Base-by-base conservation (phyloP, 2,797 vertebrate genomes). In the Pseudotriccus pelzelni region DNA sequence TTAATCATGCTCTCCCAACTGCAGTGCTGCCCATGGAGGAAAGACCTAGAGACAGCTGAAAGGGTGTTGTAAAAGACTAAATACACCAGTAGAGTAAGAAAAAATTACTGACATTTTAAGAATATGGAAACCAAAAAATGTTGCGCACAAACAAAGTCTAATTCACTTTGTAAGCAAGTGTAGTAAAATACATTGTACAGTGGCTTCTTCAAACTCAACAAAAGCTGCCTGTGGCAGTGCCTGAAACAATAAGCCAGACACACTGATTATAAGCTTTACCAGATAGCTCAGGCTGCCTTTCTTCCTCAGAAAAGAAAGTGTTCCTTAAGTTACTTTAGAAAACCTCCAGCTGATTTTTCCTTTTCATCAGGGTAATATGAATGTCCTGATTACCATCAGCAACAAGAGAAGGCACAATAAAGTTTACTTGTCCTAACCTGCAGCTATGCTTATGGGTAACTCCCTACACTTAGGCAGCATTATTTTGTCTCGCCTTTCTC, bases 391-490 rank as follows among this genome's bases (percentile, higher is more conserved):
- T 96, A 89, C 63, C 77, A 94, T 94, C 87, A 90, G 56, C 83
- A 95, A 73, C 44, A 86, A 86, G 47, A 93, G 60, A 84, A 94
- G 20, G 41, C 80, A 96, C 89, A 95, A 93, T 94, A 82, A 95
- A 92, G 13, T 88, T 88, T 82, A 74, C 96, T 74, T 96, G 95
- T 79, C 70, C 74, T 91, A 88, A 97, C 95, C 93, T 94, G 89
- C 84, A 96, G 89, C 87, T 84, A 94, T 64, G 52, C 56, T 14
- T 70, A 20, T 6, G 50, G 78, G 86, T 93, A 74, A 37, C 62
- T 94, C 59, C 41, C 85, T 81, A 13, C 60, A 82, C 37, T 60
- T 84, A 64, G 34, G 56, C n/a, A 76, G 34, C 30, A 46, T 49
- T 89, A 88, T 72, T 95, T 78, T 93, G 80, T 89, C 91, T 90